phyloP scores from a whole-genome alignment of 2,888 invertebrate genomes.

The Meiosimyza platycephala region DNA sequence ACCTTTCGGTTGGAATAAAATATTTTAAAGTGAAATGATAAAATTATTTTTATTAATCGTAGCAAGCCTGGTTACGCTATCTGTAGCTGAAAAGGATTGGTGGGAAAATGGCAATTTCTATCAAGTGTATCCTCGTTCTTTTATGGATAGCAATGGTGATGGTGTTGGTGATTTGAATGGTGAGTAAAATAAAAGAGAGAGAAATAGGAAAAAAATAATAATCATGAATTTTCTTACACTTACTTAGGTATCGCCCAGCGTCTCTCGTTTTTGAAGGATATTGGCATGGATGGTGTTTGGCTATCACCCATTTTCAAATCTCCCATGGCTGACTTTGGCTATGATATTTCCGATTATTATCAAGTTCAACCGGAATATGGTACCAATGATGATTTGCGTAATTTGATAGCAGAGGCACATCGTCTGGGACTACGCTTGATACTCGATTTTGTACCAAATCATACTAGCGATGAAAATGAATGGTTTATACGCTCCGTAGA shows the following conservation, averaged over 20 bases:
- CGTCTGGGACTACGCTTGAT: constrained; percentile 69
- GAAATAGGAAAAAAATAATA: background rate
- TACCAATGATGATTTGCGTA: constrained; percentile 75
- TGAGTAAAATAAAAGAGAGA: constrained; percentile 23
- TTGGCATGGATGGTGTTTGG: constrained; percentile 77
- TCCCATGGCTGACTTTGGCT: constrained; percentile 82
- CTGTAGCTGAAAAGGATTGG: constrained; percentile 73
- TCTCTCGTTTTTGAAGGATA: constrained; percentile 74
- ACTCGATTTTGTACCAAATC: constrained; percentile 79
- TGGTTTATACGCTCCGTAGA: constrained; percentile 85
- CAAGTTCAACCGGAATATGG: constrained; percentile 78
- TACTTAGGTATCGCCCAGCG: constrained; percentile 71
- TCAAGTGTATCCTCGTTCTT: constrained; percentile 87
- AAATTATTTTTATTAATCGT: too few relatives aligned
- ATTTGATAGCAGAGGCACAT: constrained; percentile 70
- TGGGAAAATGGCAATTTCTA: constrained; percentile 85
- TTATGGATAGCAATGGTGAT: constrained; percentile 84
- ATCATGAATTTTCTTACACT: background rate
- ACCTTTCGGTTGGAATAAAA: too few relatives aligned
- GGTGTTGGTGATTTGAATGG: constrained; percentile 83
- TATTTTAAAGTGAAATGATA: too few relatives aligned
- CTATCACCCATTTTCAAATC: constrained; percentile 80
- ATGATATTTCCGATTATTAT: constrained; percentile 78
- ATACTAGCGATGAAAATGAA: constrained; percentile 81
- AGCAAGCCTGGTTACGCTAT: background rate